Conservation (phyloP, 2,888 invertebrate genomes). For the Podabrus alpinus region DNA sequence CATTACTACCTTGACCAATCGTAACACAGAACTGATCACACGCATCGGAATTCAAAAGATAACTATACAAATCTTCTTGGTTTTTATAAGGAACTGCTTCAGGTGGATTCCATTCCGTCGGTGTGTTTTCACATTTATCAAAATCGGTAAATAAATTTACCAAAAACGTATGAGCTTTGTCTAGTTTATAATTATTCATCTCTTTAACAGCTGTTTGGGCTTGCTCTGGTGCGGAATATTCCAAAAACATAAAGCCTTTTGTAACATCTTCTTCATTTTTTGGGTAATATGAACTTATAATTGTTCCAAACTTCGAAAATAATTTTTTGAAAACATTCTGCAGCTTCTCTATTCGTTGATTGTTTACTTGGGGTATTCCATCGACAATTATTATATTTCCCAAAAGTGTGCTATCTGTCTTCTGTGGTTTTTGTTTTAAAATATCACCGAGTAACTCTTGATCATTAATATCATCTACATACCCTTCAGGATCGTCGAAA, state of each 20-base stretch:
- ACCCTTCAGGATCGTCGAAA: slow-evolving; percentile 94
- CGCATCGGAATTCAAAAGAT: slow-evolving; percentile 91
- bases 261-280: slow-evolving; percentile 80
- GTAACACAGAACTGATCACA: slow-evolving; percentile 95
- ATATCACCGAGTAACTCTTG: slow-evolving; percentile 96
- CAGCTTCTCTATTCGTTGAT: slow-evolving; percentile 88
- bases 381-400: slow-evolving; percentile 96
- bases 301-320: slow-evolving; percentile 84
- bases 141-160: slow-evolving; percentile 96
- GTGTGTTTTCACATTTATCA: slow-evolving; percentile 88
- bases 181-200: slow-evolving; percentile 91
- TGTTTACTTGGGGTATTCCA: slow-evolving; percentile 93
- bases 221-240: slow-evolving; percentile 80
- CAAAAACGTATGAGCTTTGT: slow-evolving; percentile 92
- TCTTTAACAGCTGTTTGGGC: slow-evolving; percentile 88
- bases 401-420: slow-evolving; percentile 81
- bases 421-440: slow-evolving; percentile 84
- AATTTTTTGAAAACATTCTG: slow-evolving; percentile 90
- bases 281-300: slow-evolving; percentile 90
- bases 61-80: slow-evolving; percentile 90
- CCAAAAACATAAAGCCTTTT: slow-evolving; percentile 92
- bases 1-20: slow-evolving; percentile 73
- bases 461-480: slow-evolving; percentile 87
- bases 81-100: slow-evolving; percentile 86
- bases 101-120: slow-evolving; percentile 92